Conservation (phyloP, 2,888 invertebrate species). For the Patella ulyssiponensis region DNA sequence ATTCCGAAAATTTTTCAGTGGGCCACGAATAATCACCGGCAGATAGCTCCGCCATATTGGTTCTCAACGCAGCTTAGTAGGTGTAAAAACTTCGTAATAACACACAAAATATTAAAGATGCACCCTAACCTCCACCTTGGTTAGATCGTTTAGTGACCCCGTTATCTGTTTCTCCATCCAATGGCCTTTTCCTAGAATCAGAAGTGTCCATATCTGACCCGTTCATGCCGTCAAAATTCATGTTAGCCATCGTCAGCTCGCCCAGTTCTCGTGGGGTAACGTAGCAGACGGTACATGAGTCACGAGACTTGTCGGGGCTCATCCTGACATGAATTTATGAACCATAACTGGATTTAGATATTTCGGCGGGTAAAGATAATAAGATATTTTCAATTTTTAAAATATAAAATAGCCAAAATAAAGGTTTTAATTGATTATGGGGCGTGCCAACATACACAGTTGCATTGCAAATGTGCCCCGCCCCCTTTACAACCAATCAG, state of each 20-base stretch:
- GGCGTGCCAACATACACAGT: background rate
- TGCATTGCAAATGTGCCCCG: constrained; percentile 7
- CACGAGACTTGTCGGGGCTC: constrained; percentile 54
- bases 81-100: constrained; percentile 36
- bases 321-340: constrained; percentile 19
- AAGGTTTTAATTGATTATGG: background rate
- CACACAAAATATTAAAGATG: constrained; percentile 49
- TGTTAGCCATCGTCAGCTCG: constrained; percentile 65
- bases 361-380: background rate
- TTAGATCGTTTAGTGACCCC: constrained; percentile 71
- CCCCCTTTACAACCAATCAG: constrained; percentile 1
- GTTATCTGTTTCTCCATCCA: constrained; percentile 70
- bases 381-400: background rate
- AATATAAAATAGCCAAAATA: background rate
- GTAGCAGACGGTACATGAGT: constrained; percentile 48
- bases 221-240: constrained; percentile 69
- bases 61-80: constrained; percentile 48
- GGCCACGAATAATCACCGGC: constrained; percentile 53
- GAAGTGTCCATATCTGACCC: constrained; percentile 69
- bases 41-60: constrained; percentile 65
- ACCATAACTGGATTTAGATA: background rate
- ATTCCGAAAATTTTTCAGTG: constrained; percentile 50
- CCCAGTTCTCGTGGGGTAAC: constrained; percentile 70
- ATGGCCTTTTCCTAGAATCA: constrained; percentile 71
- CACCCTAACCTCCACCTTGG: constrained; percentile 69